phyloP scores from a whole-genome alignment of 2,797 vertebrate species.

The Melanogrammus aeglefinus region DNA sequence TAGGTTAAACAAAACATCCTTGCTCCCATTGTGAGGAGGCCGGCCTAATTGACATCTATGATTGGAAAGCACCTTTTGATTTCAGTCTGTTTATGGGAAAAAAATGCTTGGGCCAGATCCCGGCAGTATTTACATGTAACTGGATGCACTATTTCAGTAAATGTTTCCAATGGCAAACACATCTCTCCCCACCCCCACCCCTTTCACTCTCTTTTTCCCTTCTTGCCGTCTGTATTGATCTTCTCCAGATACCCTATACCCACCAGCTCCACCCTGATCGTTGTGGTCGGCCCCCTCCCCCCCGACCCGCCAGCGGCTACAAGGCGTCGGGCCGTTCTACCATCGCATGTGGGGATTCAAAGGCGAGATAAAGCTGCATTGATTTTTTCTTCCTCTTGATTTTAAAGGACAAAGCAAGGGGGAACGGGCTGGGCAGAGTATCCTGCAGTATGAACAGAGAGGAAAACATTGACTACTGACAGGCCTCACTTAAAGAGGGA shows the following conservation, averaged over 20 bases:
- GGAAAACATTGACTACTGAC: conserved; percentile 28
- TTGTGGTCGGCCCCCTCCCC: conserved; percentile 9
- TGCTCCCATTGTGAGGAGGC: not conserved
- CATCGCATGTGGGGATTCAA: conserved; percentile 44
- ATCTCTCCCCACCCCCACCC: not conserved
- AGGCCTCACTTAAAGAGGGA: conserved; percentile 48
- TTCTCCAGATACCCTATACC: conserved; percentile 40
- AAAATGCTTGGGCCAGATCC: not conserved
- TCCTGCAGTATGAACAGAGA: conserved; percentile 26
- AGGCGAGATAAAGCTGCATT: conserved; percentile 58
- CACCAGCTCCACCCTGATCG: conserved; percentile 23
- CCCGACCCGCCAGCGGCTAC: not conserved
- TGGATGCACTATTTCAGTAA: not conserved
- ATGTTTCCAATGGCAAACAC: not conserved
- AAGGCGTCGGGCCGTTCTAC: conserved; percentile 42
- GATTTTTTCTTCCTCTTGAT: conserved; percentile 53
- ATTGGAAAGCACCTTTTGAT: not conserved
- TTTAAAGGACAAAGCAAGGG: conserved; percentile 63
- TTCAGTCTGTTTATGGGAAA: not conserved
- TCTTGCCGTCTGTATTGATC: conserved; percentile 55
- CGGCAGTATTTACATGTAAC: not conserved
- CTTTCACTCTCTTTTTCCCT: not conserved
- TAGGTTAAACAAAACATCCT: not conserved
- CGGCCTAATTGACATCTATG: not conserved
- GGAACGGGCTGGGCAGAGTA: conserved; percentile 26